phyloP scores from a whole-genome alignment of 2,888 invertebrate species.

The Gastracanthus pulcherrimus region DNA sequence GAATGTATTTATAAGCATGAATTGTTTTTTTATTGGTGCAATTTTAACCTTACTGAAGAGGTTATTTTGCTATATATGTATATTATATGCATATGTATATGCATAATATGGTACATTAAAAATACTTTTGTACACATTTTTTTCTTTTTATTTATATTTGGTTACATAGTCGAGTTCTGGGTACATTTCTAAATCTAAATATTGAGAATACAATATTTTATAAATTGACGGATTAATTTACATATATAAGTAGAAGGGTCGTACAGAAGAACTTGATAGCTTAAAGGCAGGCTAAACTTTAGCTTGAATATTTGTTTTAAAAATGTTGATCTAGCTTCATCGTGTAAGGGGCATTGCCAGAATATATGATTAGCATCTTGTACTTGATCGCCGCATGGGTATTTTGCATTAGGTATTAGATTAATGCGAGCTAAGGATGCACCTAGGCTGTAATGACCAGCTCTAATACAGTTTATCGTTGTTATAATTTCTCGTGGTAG shows the following conservation, averaged over 20 bases:
- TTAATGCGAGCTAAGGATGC: not conserved
- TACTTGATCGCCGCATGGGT: not conserved
- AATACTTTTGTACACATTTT: not conserved
- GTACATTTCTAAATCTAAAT: not conserved
- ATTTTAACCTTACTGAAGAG: not conserved
- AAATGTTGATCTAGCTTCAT: not conserved
- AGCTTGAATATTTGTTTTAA: not conserved
- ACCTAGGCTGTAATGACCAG: not conserved
- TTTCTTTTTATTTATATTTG: not conserved
- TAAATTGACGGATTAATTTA: too few species aligned
- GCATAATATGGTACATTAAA: not conserved
- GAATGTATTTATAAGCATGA: too few species aligned
- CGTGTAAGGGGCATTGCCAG: not conserved
- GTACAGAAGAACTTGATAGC: not conserved
- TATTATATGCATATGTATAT: too few species aligned
- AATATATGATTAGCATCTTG: not conserved
- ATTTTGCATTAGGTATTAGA: not conserved
- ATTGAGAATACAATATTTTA: not conserved
- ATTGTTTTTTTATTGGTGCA: not conserved
- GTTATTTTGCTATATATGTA: not conserved
- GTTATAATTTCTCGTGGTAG: not conserved
- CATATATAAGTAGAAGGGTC: too few species aligned
- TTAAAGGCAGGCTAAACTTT: not conserved
- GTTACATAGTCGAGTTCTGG: not conserved
- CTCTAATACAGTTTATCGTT: not conserved